phyloP scores from a whole-genome alignment of 2,888 invertebrate genomes.

The Cantharis flavilabris region DNA sequence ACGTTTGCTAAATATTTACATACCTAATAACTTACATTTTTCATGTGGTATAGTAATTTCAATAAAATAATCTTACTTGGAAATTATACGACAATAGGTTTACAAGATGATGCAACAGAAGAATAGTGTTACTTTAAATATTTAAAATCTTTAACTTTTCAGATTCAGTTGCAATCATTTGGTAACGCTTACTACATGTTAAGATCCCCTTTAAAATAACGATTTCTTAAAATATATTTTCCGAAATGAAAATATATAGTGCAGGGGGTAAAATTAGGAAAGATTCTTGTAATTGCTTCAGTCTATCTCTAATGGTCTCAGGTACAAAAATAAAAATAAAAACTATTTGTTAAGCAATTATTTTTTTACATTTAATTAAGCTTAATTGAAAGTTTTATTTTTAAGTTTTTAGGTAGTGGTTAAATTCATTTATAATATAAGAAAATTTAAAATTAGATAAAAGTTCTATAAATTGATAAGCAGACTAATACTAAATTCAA shows the following conservation, averaged over 20 bases:
- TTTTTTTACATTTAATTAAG: not conserved
- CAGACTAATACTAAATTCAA: not conserved
- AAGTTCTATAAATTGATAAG: not conserved
- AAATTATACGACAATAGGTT: not conserved
- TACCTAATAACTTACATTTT: not conserved
- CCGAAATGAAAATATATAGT: not conserved
- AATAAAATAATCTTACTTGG: not conserved
- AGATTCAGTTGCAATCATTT: not conserved
- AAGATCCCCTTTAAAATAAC: slow-evolving; percentile 3
- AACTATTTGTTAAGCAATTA: not conserved
- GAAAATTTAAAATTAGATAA: not conserved
- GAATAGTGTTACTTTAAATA: not conserved
- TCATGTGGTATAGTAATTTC: not conserved
- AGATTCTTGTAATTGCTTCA: not conserved
- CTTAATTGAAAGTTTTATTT: not conserved
- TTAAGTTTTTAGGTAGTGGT: not conserved
- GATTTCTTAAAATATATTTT: not conserved
- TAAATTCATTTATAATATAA: not conserved
- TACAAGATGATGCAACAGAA: not conserved
- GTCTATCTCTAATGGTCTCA: not conserved
- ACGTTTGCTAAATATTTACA: not conserved
- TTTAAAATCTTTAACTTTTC: not conserved
- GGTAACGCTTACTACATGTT: not conserved
- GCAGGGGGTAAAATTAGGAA: not conserved
- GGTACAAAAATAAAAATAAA: not conserved